Base-by-base conservation (phyloP, 2,113 vertebrate species). In the Amphilophus citrinellus region DNA sequence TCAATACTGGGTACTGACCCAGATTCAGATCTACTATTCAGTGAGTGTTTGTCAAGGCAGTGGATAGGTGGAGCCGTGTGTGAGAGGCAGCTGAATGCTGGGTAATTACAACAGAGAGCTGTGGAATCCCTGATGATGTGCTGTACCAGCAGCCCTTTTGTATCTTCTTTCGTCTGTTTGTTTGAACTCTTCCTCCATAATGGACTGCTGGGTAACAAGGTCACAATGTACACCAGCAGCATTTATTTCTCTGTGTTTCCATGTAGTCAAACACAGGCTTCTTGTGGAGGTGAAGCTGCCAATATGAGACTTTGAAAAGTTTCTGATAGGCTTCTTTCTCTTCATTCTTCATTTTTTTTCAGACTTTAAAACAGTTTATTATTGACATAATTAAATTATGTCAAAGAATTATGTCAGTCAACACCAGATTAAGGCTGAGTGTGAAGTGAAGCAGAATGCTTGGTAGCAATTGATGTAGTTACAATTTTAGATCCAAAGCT, bases 101-200 rank as follows among this genome's bases (percentile, higher is more conserved):
- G 83, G 85, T 91, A 94, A 93, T 94, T 92, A 89, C 90, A 84
- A 77, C 37, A 80, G 88, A 85, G 90, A 84, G 61, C 73, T 89
- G 79, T 44, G 60, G 80, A 90, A 62, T 89, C 90, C 89, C 92
- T 61, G 78, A 84, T 24, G 39, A 57, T 83, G 61, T 3, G 14
- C 37, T 76, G 71, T 91, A 88, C 86, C 79, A 87, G 76, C 83
- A 80, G 82, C 57, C 47, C 84, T 85, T 91, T 93, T 93, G 84
- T 94, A 89, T 82, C 60, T 50, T 80, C 91, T 86, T 92, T 91
- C 90, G 60, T 39, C 84, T 92, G 90, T 93, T 91, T 91, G 87
- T 89, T 79, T 90, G 77, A 90, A 83, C 91, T 80, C 82, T 47
- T 42, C 62, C 66, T 77, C 37, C 39, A 53, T 84, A 73, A 86